Evolutionary conservation across 2,113 vertebrate species (phyloP).

Genomic region (Seriola quinqueradiata): DNA sequence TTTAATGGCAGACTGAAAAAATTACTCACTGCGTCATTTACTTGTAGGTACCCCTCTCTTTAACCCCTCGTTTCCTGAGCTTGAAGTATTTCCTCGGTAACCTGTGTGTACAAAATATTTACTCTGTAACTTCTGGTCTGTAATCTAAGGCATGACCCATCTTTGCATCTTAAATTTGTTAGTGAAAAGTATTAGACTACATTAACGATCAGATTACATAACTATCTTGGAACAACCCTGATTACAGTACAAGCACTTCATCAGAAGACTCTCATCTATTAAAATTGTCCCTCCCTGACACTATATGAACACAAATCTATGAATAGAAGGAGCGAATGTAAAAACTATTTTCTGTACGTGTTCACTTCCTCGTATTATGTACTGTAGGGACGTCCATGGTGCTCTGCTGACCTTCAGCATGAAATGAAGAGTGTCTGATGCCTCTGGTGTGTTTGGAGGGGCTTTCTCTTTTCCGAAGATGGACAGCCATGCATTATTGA

Average conservation of each 20-base stretch:
- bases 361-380: constrained; percentile 47
- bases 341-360: constrained; percentile 4
- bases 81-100: neutral
- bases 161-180: constrained; percentile 8
- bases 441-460: constrained; percentile 79
- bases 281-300: neutral
- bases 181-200: constrained; percentile 20
- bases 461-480: constrained; percentile 79
- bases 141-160: neutral
- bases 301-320: neutral
- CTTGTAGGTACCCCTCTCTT: too few species aligned
- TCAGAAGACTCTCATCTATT: constrained; percentile 1
- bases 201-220: constrained; percentile 18
- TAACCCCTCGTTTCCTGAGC: neutral
- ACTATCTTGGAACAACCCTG: neutral
- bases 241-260: neutral
- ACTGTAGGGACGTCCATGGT: constrained; percentile 60
- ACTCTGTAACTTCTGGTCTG: neutral
- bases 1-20: neutral
- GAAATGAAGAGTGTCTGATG: constrained; percentile 81
- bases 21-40: neutral
- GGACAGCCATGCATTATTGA: constrained; percentile 84
- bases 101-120: neutral
- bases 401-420: constrained; percentile 80
- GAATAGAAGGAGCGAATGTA: neutral